Conservation (phyloP, 1,140 invertebrate species). For the Lordiphosa collinella region DNA sequence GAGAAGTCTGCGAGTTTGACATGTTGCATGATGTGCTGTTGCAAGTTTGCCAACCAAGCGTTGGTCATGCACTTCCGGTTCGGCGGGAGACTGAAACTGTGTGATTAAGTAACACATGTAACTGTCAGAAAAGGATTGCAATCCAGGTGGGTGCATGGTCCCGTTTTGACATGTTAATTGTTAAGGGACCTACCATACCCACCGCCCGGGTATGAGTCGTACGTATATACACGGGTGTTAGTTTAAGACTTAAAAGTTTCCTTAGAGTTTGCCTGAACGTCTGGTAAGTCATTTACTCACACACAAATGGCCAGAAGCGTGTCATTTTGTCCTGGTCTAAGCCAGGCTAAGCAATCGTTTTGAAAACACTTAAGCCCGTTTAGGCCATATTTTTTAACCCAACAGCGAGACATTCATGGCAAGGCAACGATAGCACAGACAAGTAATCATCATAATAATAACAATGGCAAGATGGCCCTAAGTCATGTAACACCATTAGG, state of each 20-base stretch:
- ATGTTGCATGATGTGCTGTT: slow-evolving; percentile 34
- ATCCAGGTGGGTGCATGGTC: background rate
- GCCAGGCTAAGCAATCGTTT: slow-evolving; percentile 26
- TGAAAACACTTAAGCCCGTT: slow-evolving; percentile 27
- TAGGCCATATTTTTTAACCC: slow-evolving; percentile 12
- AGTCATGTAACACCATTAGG: slow-evolving; percentile 67
- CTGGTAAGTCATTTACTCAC: background rate
- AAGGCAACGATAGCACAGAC: slow-evolving; percentile 11
- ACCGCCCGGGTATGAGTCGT: too few relatives aligned
- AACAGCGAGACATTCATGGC: slow-evolving; percentile 3
- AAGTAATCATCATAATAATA: slow-evolving; percentile 49
- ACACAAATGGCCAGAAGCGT: slow-evolving; percentile 15
- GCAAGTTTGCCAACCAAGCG: slow-evolving; percentile 26
- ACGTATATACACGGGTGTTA: too few relatives aligned
- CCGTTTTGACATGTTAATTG: slow-evolving; percentile 43
- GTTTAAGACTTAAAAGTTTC: too few relatives aligned
- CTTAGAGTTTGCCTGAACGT: too few relatives aligned
- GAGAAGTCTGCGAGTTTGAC: background rate
- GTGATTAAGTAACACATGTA: slow-evolving; percentile 51
- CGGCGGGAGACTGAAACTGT: slow-evolving; percentile 18
- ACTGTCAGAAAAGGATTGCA: slow-evolving; percentile 19
- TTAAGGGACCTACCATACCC: background rate
- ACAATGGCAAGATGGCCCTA: slow-evolving; percentile 40
- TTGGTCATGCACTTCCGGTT: slow-evolving; percentile 57
- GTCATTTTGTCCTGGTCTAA: slow-evolving; percentile 9